phyloP scores from a whole-genome alignment of 1,140 invertebrate genomes.

The Lucilia cuprina region DNA sequence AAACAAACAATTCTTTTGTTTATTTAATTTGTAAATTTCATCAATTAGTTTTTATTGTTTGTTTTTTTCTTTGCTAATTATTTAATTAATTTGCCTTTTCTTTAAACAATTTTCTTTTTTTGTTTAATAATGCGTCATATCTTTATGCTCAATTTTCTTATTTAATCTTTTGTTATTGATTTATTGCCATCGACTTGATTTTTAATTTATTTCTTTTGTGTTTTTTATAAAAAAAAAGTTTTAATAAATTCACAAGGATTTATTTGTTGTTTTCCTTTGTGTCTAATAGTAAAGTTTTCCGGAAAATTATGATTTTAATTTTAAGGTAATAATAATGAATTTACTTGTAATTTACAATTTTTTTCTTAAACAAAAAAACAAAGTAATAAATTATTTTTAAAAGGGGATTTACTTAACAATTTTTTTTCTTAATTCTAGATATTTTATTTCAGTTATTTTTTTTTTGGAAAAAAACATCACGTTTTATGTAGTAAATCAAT shows the following conservation, averaged over 20 bases:
- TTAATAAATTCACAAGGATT: not conserved
- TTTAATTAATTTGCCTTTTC: not conserved
- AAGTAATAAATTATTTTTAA: too few species aligned
- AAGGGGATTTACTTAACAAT: too few species aligned
- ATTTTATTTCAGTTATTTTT: too few species aligned
- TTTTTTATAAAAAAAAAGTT: not conserved
- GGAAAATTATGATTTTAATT: too few species aligned
- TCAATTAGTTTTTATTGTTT: not conserved
- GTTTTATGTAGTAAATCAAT: too few species aligned
- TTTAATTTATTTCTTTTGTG: not conserved
- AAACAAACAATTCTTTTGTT: not conserved
- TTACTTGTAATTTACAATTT: too few species aligned
- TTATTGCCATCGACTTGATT: not conserved
- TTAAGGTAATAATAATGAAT: too few species aligned
- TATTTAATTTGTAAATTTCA: not conserved
- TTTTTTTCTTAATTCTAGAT: too few species aligned
- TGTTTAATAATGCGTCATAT: not conserved
- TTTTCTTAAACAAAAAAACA: too few species aligned
- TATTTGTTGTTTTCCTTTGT: not conserved
- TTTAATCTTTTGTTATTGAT: slow-evolving; percentile 8
- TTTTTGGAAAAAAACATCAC: too few species aligned
- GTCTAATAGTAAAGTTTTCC: not conserved
- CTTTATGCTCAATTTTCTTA: not conserved
- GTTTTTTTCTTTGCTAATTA: not conserved
- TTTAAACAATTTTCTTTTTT: not conserved